Conservation (phyloP, 2,888 invertebrate species). For the Elegia similella region DNA sequence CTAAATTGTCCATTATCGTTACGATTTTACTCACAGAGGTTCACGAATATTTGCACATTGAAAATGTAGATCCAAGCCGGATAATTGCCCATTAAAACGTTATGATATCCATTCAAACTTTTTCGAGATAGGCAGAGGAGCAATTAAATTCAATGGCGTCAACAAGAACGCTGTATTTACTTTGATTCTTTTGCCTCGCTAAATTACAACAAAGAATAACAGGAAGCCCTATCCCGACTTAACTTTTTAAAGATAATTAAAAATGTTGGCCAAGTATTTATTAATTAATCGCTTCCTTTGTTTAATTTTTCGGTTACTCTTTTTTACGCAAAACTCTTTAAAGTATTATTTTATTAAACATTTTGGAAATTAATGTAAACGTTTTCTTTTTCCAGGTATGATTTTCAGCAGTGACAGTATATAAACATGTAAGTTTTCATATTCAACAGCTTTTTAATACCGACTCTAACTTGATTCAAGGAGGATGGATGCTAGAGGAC, state of each 20-base stretch:
- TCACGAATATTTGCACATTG: constrained; percentile 15
- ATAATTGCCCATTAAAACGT: constrained; percentile 10
- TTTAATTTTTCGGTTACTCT: background rate
- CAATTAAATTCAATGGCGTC: constrained; percentile 7
- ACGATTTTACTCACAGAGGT: constrained; percentile 11
- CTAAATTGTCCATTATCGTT: constrained; percentile 30
- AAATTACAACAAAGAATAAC: constrained; percentile 4
- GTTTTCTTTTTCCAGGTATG: constrained; percentile 5
- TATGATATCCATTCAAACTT: constrained; percentile 3
- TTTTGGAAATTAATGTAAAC: background rate
- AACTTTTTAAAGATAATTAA: constrained; percentile 9
- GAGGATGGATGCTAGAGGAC: too few species aligned
- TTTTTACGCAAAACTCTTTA: background rate
- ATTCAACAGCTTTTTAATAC: too few species aligned
- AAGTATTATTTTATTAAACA: too few species aligned
- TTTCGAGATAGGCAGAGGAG: background rate
- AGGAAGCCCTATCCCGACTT: background rate
- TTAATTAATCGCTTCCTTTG: background rate
- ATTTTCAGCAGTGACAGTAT: background rate
- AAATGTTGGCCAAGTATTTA: background rate
- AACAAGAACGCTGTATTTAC: constrained; percentile 1
- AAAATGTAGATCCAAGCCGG: constrained; percentile 5
- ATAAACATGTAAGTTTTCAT: too few species aligned
- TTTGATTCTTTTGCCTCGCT: background rate
- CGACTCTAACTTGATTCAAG: too few species aligned